Evolutionary conservation across 2,113 vertebrate genomes (phyloP).

Genomic region (Chaetura pelagica): DNA sequence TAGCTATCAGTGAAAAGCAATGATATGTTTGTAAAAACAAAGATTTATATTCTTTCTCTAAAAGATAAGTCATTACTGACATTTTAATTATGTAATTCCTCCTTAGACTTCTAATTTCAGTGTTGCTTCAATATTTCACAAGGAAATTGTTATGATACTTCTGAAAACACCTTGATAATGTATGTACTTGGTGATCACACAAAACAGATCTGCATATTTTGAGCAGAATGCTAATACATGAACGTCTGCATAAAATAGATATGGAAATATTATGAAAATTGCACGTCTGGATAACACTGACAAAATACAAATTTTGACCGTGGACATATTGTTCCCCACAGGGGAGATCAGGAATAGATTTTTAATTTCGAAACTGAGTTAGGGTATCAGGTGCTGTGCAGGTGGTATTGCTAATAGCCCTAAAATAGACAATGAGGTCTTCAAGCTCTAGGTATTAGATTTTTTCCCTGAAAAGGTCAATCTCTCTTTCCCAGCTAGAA

Average conservation of each 20-base stretch:
- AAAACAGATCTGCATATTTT: background rate
- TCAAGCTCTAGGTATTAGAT: background rate
- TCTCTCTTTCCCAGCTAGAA: background rate
- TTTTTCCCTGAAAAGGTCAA: background rate
- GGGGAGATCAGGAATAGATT: background rate
- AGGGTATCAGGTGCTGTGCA: background rate
- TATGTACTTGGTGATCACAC: background rate
- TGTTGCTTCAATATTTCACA: slow-evolving; percentile 24
- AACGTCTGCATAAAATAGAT: background rate
- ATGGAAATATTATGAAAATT: slow-evolving; percentile 5
- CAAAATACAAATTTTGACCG: background rate
- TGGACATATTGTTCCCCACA: background rate
- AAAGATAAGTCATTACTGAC: slow-evolving; percentile 1
- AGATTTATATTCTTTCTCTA: slow-evolving; percentile 5
- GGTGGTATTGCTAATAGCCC: background rate
- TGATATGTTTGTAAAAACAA: slow-evolving; percentile 22
- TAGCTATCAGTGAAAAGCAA: background rate
- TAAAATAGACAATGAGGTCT: background rate
- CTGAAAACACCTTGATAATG: background rate
- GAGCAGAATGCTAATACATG: background rate
- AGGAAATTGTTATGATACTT: slow-evolving; percentile 15
- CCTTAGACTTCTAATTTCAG: background rate
- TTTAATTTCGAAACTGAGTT: background rate
- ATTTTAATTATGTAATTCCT: slow-evolving; percentile 45
- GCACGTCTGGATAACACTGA: background rate